Conservation (phyloP, 2,113 vertebrate species). For the Pithys albifrons region DNA sequence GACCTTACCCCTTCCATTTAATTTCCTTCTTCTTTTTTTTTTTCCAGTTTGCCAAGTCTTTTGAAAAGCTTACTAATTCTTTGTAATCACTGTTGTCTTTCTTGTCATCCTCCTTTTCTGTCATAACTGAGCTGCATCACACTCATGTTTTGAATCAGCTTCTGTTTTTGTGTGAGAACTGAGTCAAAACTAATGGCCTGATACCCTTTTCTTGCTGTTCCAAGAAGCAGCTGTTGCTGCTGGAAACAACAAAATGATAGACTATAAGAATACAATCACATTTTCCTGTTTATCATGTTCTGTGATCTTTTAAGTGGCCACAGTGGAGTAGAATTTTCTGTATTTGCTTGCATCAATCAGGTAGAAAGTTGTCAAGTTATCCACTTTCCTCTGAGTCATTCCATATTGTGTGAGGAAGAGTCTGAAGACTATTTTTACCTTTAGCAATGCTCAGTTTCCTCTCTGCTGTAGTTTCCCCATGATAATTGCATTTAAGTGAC, state of each 20-base stretch:
- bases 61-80: neutral
- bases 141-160: neutral
- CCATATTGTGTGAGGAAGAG: neutral
- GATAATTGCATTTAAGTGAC: neutral
- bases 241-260: neutral
- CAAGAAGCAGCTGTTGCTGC: conserved; percentile 11
- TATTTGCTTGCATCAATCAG: neutral
- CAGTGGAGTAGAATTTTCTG: neutral
- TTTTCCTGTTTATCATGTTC: neutral
- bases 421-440: neutral
- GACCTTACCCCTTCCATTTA: neutral
- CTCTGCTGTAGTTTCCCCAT: neutral
- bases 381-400: neutral
- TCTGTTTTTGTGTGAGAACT: neutral
- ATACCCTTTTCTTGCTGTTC: neutral
- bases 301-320: neutral
- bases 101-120: neutral
- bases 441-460: neutral
- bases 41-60: neutral
- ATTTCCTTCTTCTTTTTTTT: neutral
- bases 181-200: neutral
- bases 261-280: neutral
- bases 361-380: neutral
- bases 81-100: neutral
- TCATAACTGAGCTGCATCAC: neutral